These are phyloP conservation scores for Ormyrus pomaceus DNA, from an alignment of 2,888 invertebrate species.

Conservation along the genomic window DNA sequence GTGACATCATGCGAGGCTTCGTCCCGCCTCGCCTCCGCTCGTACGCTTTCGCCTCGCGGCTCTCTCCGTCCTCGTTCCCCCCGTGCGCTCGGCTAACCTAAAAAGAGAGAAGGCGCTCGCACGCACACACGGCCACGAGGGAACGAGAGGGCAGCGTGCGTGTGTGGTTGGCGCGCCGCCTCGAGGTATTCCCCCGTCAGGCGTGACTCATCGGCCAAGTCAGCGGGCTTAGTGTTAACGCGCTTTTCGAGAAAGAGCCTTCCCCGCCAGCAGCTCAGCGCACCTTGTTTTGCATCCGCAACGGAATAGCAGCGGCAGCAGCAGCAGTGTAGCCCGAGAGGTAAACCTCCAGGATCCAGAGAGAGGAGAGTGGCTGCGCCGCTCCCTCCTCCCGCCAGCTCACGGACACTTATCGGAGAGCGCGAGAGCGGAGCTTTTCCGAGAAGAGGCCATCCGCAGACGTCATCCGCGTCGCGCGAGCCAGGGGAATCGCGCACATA, in stretches of 20 bases:
- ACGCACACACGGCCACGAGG: background rate
- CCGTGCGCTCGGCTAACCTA: conserved; percentile 37
- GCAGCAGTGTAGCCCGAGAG: too few relatives aligned
- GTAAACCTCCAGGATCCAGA: too few relatives aligned
- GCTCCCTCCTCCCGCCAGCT: too few relatives aligned
- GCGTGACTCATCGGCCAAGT: conserved; percentile 69
- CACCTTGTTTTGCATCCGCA: background rate
- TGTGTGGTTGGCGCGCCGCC: conserved; percentile 57
- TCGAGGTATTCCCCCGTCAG: conserved; percentile 73
- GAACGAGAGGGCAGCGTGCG: background rate
- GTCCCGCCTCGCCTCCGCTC: background rate
- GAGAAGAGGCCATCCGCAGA: background rate
- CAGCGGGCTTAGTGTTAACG: conserved; percentile 66
- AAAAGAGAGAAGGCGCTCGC: background rate
- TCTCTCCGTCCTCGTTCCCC: background rate
- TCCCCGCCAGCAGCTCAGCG: conserved; percentile 23
- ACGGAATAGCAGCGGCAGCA: too few relatives aligned
- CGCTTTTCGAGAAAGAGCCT: conserved; percentile 65
- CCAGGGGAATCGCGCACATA: too few relatives aligned
- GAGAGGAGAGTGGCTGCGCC: too few relatives aligned
- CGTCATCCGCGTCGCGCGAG: too few relatives aligned
- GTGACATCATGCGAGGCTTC: conserved; percentile 42
- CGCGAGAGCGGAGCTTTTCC: conserved; percentile 1
- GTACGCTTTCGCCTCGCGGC: background rate
- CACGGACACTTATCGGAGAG: background rate